A percentile compares a stretch with the other conserved stretches of the same genome.
Conservation (phyloP, 2,113 vertebrate species). For the Heterotilapia buettikoferi region DNA sequence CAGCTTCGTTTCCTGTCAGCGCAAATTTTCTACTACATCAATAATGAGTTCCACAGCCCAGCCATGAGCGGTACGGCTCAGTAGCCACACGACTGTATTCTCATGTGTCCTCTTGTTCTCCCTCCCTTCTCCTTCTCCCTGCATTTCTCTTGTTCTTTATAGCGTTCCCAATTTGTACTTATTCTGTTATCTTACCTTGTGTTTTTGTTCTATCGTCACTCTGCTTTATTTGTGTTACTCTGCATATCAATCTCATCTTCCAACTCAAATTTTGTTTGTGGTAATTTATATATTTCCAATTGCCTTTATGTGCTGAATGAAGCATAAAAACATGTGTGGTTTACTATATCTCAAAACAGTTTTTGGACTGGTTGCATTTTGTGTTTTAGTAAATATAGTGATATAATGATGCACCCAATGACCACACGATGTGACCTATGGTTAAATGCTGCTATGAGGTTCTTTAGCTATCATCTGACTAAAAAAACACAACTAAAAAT, state of each 20-base stretch:
- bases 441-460: background rate
- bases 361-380: background rate
- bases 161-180: conserved; percentile 3
- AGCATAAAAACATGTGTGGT: background rate
- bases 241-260: background rate
- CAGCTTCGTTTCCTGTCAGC: conserved; percentile 65
- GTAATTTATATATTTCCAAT: background rate
- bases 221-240: background rate
- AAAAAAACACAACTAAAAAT: background rate
- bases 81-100: conserved; percentile 38
- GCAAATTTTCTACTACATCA: conserved; percentile 70
- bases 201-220: background rate
- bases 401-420: background rate
- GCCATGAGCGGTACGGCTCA: conserved; percentile 52
- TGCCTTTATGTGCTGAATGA: conserved; percentile 3
- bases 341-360: background rate
- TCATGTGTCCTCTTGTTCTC: conserved; percentile 28
- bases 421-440: background rate
- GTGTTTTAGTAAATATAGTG: background rate
- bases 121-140: background rate
- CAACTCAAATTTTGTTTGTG: background rate
- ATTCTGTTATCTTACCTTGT: background rate
- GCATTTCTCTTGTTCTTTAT: background rate
- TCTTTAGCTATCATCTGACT: background rate
- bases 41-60: conserved; percentile 59